Evolutionary conservation across 2,888 invertebrate genomes (phyloP), one percentile per base, ranked within the genome.

Genomic region (Eurois occulta): DNA sequence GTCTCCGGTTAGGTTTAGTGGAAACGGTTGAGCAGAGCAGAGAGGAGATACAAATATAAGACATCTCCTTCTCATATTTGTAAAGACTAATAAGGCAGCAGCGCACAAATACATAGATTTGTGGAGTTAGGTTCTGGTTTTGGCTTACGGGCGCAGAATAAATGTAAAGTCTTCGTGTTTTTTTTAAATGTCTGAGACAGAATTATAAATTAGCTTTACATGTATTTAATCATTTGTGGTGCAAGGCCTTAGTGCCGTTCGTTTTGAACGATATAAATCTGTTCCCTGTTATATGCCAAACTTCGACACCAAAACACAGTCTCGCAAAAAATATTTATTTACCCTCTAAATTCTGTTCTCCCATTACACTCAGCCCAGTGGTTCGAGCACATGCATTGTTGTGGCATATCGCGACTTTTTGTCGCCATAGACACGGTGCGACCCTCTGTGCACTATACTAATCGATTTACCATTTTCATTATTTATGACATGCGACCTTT

Each of bases 381-480:
- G 85, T 70, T 84, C 72, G 84, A 69, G 72, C 78, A 70, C 80
- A 41, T 83, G 81, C 80, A 86, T 87, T 90, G 89, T 90, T 87
- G 88, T 89, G 84, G 77, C 81, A 75, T 88, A 88, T 88, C 88
- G 66, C 70, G 67, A 72, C 32, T 70, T 81, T 86, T 79, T 86
- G 87, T 88, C 85, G 28, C 83, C 85, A 88, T 89, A 87, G 87
- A 66, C 85, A 89, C 88, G 81, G 41, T 18, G 48, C 82, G 76
- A 85, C 84, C 87, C 88, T 67, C 86, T 81, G 83, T 87, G 84
- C 88, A 84, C 72, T 72, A 65, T 62, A 75, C 83, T 88, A 89
- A 90, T 91, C 90, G 90, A 91, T 89, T 87, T 69, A 52, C 72
- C 85, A 87, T 87, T 88, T 85, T 83, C 60, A 88, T 89, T 87